Evolutionary conservation across 2,888 invertebrate genomes (phyloP).

Genomic region (Lacanobia wlatinum): DNA sequence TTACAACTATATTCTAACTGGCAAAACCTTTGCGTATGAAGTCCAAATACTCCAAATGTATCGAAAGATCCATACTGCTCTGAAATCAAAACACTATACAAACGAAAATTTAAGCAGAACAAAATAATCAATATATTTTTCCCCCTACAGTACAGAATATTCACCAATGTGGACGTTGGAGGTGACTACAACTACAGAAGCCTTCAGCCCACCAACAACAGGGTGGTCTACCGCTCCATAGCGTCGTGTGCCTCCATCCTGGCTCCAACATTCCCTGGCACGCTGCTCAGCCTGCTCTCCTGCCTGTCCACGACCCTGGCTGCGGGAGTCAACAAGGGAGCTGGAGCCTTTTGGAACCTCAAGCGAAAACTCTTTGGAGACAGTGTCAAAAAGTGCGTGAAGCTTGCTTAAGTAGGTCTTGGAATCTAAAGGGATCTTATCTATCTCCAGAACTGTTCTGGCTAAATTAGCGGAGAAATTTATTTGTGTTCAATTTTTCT

Average conservation of each 20-base stretch:
- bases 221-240: constrained; percentile 82
- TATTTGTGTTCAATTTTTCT: neutral
- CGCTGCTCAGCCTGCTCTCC: constrained; percentile 72
- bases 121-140: neutral
- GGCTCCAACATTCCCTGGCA: constrained; percentile 71
- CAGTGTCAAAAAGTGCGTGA: constrained; percentile 64
- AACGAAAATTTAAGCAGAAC: neutral
- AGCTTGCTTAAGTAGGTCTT: constrained; percentile 30
- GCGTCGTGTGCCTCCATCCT: constrained; percentile 76
- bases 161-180: constrained; percentile 81
- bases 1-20: too few relatives aligned
- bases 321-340: constrained; percentile 71
- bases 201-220: constrained; percentile 80
- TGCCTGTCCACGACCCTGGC: constrained; percentile 74
- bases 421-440: neutral
- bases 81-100: too few relatives aligned
- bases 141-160: constrained; percentile 78
- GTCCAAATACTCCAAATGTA: too few relatives aligned
- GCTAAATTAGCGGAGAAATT: neutral
- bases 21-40: too few relatives aligned
- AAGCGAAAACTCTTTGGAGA: constrained; percentile 78
- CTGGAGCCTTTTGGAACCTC: constrained; percentile 75
- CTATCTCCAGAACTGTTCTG: neutral
- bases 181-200: constrained; percentile 86
- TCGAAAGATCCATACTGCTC: too few relatives aligned